These are phyloP conservation scores for Cebus imitator DNA, from an alignment of 2,113 vertebrate genomes.

Conservation along the genomic window DNA sequence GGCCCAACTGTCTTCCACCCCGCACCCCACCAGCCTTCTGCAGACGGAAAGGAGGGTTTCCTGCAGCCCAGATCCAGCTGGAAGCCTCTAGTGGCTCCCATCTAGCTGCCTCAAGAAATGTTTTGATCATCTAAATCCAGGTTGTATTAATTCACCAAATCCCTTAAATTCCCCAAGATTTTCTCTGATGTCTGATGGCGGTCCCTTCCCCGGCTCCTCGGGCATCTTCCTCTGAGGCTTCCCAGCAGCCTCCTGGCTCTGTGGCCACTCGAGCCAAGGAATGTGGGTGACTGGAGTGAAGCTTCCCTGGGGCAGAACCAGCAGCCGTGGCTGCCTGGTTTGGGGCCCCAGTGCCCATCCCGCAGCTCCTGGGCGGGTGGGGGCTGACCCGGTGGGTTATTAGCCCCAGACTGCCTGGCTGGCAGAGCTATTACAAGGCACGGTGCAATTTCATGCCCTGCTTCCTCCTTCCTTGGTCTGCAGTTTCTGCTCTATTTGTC, in stretches of 20 bases:
- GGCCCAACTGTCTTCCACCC: neutral
- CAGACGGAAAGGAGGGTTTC: constrained; percentile 17
- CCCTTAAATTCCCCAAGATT: constrained; percentile 68
- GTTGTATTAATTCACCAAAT: constrained; percentile 73
- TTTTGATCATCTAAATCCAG: constrained; percentile 75
- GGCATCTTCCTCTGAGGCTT: too few species aligned
- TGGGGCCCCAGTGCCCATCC: neutral
- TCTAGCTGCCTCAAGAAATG: constrained; percentile 61
- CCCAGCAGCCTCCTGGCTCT: neutral
- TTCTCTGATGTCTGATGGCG: constrained; percentile 58
- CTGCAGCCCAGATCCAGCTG: neutral
- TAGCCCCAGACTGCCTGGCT: constrained; percentile 4
- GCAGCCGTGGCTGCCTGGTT: neutral
- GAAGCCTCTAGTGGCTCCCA: constrained; percentile 52
- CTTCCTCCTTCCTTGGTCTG: constrained; percentile 71
- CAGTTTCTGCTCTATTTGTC: constrained; percentile 82
- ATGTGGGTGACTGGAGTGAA: neutral
- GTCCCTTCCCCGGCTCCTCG: neutral
- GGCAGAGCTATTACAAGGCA: constrained; percentile 44
- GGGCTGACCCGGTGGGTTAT: neutral
- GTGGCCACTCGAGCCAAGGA: neutral
- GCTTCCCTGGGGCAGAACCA: neutral
- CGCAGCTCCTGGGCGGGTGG: rapidly evolving
- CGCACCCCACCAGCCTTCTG: neutral
- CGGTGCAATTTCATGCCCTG: constrained; percentile 76